Conservation (phyloP, 2,113 vertebrate species). For the Coracopsis vasa region DNA sequence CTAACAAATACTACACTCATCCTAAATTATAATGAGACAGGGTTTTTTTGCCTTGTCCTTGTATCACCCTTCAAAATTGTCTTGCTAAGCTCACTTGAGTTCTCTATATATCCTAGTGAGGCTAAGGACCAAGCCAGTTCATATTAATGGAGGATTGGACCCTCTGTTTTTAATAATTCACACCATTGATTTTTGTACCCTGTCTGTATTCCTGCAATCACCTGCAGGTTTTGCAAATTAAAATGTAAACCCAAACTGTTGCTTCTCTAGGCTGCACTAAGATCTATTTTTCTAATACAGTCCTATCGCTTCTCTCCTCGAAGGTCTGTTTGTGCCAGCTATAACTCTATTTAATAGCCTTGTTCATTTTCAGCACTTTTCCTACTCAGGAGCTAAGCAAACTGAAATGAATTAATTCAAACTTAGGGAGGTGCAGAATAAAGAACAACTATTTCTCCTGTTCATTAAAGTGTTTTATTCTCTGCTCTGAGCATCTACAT, state of each 20-base stretch:
- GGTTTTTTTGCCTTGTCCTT: background rate
- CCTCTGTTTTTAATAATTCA: slow-evolving; percentile 26
- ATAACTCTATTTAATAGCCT: slow-evolving; percentile 34
- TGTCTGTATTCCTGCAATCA: background rate
- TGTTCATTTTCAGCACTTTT: slow-evolving; percentile 23
- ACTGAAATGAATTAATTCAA: background rate
- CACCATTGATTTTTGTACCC: background rate
- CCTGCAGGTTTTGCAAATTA: slow-evolving; percentile 33
- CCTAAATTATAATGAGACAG: background rate
- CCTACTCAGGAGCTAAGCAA: background rate
- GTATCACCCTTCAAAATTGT: background rate
- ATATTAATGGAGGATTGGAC: background rate
- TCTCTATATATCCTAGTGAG: background rate
- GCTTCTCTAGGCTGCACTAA: background rate
- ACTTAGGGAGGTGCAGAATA: background rate
- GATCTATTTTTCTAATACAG: background rate
- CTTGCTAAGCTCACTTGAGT: background rate
- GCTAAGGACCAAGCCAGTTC: background rate
- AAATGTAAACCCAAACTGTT: background rate
- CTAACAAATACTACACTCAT: background rate
- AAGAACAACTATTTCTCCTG: background rate
- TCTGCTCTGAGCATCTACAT: background rate
- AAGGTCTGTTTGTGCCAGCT: background rate
- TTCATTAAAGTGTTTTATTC: background rate
- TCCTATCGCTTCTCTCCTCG: background rate